Conservation (phyloP, 2,888 invertebrate genomes). For the Vesta saturnalis region DNA sequence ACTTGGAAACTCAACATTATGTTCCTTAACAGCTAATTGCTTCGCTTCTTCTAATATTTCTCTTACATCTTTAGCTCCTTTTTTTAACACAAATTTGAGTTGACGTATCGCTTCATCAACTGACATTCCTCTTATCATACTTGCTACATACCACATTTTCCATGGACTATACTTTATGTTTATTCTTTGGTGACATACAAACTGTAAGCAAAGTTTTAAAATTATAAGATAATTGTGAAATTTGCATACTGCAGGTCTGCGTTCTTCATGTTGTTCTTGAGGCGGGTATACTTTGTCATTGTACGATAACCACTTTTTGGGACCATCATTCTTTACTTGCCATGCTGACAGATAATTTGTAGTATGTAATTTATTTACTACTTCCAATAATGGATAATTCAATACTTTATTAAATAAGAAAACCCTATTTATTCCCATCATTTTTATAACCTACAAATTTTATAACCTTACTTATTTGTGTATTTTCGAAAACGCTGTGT, state of each 20-base stretch:
- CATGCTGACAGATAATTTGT: conserved; percentile 21
- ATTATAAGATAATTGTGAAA: conserved; percentile 3
- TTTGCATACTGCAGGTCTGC: conserved; percentile 82
- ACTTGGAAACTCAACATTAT: conserved; percentile 94
- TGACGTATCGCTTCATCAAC: conserved; percentile 96
- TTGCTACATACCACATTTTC: conserved; percentile 94
- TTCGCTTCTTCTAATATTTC: conserved; percentile 90
- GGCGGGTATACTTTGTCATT: conserved; percentile 86
- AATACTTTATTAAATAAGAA: background rate
- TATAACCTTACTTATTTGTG: too few relatives aligned
- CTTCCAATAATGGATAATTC: background rate
- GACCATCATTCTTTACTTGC: conserved; percentile 48
- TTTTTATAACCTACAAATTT: background rate
- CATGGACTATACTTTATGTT: conserved; percentile 91
- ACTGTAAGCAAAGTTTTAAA: conserved; percentile 66
- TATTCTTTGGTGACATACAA: conserved; percentile 83
- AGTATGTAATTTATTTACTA: conserved; percentile 28
- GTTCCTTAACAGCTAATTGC: conserved; percentile 83
- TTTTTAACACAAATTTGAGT: conserved; percentile 81
- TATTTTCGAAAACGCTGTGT: too few relatives aligned
- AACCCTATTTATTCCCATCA: background rate
- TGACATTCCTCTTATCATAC: conserved; percentile 88
- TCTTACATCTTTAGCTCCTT: conserved; percentile 78
- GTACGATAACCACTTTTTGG: conserved; percentile 69
- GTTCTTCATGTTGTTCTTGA: conserved; percentile 75